Percentiles rank a stretch among this genome's conserved stretches.
These are phyloP conservation scores for Pundamilia nyererei DNA, from an alignment of 2,113 vertebrate genomes.

Conservation along the genomic window DNA sequence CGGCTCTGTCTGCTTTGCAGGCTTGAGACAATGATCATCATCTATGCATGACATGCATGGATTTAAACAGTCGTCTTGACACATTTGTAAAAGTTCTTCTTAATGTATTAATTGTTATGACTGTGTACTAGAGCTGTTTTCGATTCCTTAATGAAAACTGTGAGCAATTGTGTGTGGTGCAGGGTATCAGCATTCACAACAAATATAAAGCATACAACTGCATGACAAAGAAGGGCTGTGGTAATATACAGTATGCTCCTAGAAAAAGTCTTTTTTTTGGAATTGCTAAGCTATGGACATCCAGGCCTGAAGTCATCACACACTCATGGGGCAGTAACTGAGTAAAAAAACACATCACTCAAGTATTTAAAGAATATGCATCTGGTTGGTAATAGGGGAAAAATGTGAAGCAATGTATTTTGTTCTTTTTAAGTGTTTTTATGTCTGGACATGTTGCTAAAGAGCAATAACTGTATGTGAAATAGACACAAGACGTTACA, in stretches of 20 bases:
- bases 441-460: conserved; percentile 20
- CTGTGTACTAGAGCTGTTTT: conserved; percentile 56
- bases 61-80: conserved; percentile 60
- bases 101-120: conserved; percentile 54
- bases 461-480: conserved; percentile 57
- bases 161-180: conserved; percentile 44
- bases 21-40: conserved; percentile 31
- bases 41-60: conserved; percentile 78
- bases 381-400: not conserved
- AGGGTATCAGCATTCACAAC: conserved; percentile 9
- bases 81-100: conserved; percentile 60
- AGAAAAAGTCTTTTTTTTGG: not conserved
- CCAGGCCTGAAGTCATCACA: not conserved
- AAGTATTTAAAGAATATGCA: conserved; percentile 31
- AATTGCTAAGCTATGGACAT: not conserved
- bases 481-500: not conserved
- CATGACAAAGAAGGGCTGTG: conserved; percentile 53
- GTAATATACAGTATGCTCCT: conserved; percentile 4
- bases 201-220: conserved; percentile 21
- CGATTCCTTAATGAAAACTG: conserved; percentile 54
- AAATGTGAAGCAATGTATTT: conserved; percentile 11
- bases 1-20: conserved; percentile 1
- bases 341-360: not conserved
- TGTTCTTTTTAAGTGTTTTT: not conserved
- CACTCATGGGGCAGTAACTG: not conserved